These are phyloP conservation scores for Lordiphosa fenestrarum DNA, from an alignment of 2,888 invertebrate species.

Conservation along the genomic window DNA sequence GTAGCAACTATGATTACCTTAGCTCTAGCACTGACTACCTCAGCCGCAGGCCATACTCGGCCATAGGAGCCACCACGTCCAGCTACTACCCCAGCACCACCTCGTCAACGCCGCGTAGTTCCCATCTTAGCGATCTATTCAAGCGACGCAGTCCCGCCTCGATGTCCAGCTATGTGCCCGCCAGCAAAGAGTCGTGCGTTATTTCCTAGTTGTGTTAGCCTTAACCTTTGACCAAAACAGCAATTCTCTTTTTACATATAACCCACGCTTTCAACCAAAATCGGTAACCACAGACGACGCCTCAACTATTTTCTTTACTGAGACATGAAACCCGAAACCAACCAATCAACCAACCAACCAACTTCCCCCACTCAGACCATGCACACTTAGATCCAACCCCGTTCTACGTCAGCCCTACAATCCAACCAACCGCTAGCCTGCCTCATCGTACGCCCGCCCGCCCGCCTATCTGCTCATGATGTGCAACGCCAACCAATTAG, in stretches of 20 bases:
- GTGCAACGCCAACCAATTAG: conserved; percentile 51
- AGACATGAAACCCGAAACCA: conserved; percentile 43
- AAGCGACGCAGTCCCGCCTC: conserved; percentile 73
- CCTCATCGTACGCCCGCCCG: conserved; percentile 28
- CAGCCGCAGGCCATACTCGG: conserved; percentile 42
- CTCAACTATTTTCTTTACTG: conserved; percentile 64
- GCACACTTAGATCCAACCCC: conserved; percentile 7
- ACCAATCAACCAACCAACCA: conserved; percentile 36
- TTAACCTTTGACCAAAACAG: conserved; percentile 38
- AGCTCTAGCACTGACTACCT: conserved; percentile 38
- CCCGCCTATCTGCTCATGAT: conserved; percentile 65
- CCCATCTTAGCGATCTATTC: conserved; percentile 73
- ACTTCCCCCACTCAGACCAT: conserved; percentile 19
- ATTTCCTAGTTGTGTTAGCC: conserved; percentile 67
- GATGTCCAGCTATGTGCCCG: conserved; percentile 38
- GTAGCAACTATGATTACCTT: conserved; percentile 56
- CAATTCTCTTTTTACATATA: conserved; percentile 50
- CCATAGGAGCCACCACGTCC: conserved; percentile 14
- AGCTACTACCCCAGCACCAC: conserved; percentile 40
- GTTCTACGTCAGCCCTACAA: conserved; percentile 23
- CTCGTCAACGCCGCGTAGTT: conserved; percentile 36
- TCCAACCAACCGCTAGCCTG: conserved; percentile 22
- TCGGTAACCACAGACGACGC: conserved; percentile 50
- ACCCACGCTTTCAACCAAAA: conserved; percentile 15
- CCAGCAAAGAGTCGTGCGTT: conserved; percentile 79